Conservation (phyloP, 2,888 invertebrate genomes). For the Ophraella communa region DNA sequence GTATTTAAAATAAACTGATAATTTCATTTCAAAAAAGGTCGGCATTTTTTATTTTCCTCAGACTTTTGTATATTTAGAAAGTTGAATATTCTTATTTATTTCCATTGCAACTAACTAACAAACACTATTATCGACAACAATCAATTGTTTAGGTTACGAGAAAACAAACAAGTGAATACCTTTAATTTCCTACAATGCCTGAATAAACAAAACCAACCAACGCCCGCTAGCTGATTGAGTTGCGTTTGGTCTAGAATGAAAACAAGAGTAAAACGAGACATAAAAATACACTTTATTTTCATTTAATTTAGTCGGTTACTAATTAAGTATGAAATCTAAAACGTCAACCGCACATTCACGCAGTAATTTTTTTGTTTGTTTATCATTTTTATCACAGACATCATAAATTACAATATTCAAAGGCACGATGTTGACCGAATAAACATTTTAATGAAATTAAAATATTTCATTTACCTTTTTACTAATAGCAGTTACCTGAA, state of each 20-base stretch:
- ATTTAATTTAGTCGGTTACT: neutral
- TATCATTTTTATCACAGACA: neutral
- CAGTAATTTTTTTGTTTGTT: neutral
- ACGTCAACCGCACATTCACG: neutral
- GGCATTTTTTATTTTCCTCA: too few species aligned
- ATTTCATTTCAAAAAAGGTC: too few species aligned
- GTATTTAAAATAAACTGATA: too few species aligned
- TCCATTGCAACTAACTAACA: slow-evolving; percentile 1
- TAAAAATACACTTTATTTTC: slow-evolving; percentile 21
- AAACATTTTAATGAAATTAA: too few species aligned
- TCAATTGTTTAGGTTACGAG: slow-evolving; percentile 18
- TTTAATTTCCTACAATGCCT: slow-evolving; percentile 23
- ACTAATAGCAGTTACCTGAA: too few species aligned
- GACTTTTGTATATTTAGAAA: too few species aligned
- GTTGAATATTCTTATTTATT: slow-evolving; percentile 1
- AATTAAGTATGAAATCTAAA: neutral
- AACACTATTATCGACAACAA: slow-evolving; percentile 24
- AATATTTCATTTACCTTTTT: too few species aligned
- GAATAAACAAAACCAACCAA: slow-evolving; percentile 21
- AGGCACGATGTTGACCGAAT: too few species aligned
- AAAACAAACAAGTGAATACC: slow-evolving; percentile 24
- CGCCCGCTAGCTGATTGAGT: neutral
- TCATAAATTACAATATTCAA: neutral
- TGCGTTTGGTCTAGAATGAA: slow-evolving; percentile 15
- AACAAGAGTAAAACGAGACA: slow-evolving; percentile 10